phyloP scores from a whole-genome alignment of 53 echinoderm and acorn worm species.

The Holothuria scabra region DNA sequence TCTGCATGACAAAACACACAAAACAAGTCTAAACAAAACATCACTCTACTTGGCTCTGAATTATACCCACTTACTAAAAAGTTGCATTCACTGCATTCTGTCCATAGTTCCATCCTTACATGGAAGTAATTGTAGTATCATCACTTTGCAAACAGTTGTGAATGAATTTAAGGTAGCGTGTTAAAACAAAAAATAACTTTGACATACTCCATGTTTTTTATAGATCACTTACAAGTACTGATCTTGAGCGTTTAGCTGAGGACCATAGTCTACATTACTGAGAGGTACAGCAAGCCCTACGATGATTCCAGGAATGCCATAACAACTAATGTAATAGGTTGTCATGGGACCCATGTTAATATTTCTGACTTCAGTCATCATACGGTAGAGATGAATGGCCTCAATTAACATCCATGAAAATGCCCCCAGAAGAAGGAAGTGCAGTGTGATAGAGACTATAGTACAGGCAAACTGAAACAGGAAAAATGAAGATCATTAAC shows the following conservation, averaged over 20 bases:
- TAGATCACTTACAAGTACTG: conserved; percentile 88
- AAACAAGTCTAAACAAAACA: no score
- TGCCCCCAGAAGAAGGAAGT: conserved; percentile 86
- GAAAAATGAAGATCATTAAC: not conserved
- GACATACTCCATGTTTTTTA: no score
- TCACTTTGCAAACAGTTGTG: no score
- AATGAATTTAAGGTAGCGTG: no score
- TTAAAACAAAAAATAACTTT: no score
- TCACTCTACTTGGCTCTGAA: no score
- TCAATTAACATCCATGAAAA: conserved; percentile 99
- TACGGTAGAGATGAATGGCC: conserved; percentile 95
- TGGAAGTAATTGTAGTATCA: no score
- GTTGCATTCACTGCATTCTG: no score
- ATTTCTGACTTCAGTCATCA: conserved; percentile 98
- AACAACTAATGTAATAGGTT: conserved; percentile 89
- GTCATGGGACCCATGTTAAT: conserved; percentile 99
- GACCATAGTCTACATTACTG: conserved; percentile 84
- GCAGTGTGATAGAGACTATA: conserved; percentile 87
- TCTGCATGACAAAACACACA: no score
- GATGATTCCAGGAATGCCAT: conserved; percentile 87
- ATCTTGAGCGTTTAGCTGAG: conserved; percentile 77
- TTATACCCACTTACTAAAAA: no score
- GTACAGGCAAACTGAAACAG: conserved; percentile 84
- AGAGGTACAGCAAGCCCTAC: conserved; percentile 92
- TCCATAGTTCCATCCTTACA: no score